phyloP scores from a whole-genome alignment of 2,888 invertebrate species.

The Taphrorychus bicolor region DNA sequence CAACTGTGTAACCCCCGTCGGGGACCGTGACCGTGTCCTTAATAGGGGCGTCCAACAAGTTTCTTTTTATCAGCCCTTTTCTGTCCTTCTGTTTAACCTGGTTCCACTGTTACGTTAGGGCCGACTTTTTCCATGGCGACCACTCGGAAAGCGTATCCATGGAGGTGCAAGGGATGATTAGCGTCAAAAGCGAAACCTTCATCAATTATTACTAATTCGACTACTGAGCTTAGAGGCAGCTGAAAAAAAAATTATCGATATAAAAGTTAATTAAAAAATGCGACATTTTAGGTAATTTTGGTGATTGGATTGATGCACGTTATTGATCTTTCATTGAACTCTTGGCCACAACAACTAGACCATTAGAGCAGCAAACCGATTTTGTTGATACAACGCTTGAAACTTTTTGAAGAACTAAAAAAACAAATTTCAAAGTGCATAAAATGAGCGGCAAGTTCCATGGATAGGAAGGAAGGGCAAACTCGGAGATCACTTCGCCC shows the following conservation, averaged over 20 bases:
- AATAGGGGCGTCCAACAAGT: constrained; percentile 75
- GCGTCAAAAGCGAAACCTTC: constrained; percentile 84
- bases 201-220: constrained; percentile 85
- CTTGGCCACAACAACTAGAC: too few relatives aligned
- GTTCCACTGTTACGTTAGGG: constrained; percentile 72
- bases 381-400: too few relatives aligned
- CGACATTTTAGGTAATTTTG: too few relatives aligned
- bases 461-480: too few relatives aligned
- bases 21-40: constrained; percentile 93
- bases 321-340: too few relatives aligned
- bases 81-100: constrained; percentile 72
- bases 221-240: constrained; percentile 74
- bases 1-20: constrained; percentile 87
- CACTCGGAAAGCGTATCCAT: constrained; percentile 86
- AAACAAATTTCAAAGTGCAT: too few relatives aligned
- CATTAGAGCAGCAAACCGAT: too few relatives aligned
- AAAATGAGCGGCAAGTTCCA: too few relatives aligned
- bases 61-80: constrained; percentile 73
- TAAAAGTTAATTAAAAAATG: too few relatives aligned
- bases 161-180: constrained; percentile 89
- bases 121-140: constrained; percentile 79
- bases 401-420: too few relatives aligned
- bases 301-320: too few relatives aligned
- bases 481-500: too few relatives aligned
- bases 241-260: constrained; percentile 46